Conservation (phyloP, 2,797 vertebrate genomes). For the Intellagama lesueurii region DNA sequence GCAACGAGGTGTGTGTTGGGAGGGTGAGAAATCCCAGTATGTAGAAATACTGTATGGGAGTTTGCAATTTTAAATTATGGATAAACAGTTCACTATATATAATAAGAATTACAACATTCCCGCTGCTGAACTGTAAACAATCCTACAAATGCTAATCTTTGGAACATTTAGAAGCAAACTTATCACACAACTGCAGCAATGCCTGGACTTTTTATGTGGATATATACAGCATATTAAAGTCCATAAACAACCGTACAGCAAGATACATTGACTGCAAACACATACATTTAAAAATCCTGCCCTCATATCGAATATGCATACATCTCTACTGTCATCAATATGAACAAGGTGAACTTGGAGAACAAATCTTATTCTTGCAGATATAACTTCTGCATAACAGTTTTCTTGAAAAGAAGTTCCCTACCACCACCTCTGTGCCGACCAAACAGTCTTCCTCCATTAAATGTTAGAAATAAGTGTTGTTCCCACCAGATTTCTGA, state of each 20-base stretch:
- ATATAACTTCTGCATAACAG: not conserved
- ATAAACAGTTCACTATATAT: slow-evolving; percentile 32
- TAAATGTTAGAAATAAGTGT: not conserved
- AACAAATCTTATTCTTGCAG: not conserved
- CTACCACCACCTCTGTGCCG: not conserved
- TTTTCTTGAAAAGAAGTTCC: slow-evolving; percentile 22
- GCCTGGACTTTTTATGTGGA: slow-evolving; percentile 46
- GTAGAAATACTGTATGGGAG: slow-evolving; percentile 55
- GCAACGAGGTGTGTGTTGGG: slow-evolving; percentile 56
- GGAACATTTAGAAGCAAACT: slow-evolving; percentile 42
- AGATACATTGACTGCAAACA: slow-evolving; percentile 30
- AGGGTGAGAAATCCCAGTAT: slow-evolving; percentile 51
- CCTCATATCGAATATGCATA: slow-evolving; percentile 10
- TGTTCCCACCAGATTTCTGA: not conserved
- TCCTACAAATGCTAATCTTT: slow-evolving; percentile 56
- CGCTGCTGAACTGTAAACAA: slow-evolving; percentile 60
- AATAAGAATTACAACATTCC: slow-evolving; percentile 37
- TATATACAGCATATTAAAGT: slow-evolving; percentile 8
- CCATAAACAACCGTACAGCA: slow-evolving; percentile 32
- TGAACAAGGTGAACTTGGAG: not conserved
- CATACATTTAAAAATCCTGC: slow-evolving; percentile 24
- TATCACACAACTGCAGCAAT: slow-evolving; percentile 17
- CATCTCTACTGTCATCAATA: not conserved
- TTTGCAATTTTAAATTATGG: slow-evolving; percentile 56
- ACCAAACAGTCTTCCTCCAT: not conserved